Conservation (phyloP, 2,797 vertebrate genomes). For the Sebastes jordani region DNA sequence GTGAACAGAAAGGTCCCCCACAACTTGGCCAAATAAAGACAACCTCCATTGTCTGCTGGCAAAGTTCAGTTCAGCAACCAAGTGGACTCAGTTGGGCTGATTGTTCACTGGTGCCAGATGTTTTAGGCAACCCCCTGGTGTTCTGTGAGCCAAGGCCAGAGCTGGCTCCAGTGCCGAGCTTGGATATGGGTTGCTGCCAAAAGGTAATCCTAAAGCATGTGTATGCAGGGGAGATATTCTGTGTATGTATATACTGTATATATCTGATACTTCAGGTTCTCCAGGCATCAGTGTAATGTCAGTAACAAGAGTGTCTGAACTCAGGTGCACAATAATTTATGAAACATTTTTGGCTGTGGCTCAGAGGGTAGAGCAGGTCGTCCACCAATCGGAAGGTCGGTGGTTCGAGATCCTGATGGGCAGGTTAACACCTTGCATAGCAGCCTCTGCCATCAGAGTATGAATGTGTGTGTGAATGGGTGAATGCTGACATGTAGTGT, state of each 20-base stretch:
- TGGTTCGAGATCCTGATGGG: too few species aligned
- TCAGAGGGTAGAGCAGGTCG: too few species aligned
- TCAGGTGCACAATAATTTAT: not conserved
- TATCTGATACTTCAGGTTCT: not conserved
- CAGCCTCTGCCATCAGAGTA: too few species aligned
- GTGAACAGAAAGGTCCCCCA: not conserved
- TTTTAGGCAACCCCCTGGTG: not conserved
- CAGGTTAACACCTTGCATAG: too few species aligned
- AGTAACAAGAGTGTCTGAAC: not conserved
- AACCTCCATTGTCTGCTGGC: not conserved
- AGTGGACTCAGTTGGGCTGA: not conserved
- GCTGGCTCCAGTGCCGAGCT: not conserved
- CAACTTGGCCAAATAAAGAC: not conserved
- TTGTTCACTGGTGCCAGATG: slow-evolving; percentile 5
- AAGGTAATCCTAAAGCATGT: not conserved
- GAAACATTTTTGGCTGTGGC: not conserved
- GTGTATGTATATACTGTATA: not conserved
- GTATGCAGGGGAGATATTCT: not conserved
- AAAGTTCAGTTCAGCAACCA: not conserved
- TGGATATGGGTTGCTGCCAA: not conserved
- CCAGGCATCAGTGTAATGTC: not conserved
- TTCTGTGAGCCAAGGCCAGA: not conserved
- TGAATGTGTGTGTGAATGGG: too few species aligned
- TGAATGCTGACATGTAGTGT: too few species aligned
- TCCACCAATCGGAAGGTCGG: too few species aligned